Percentiles rank a stretch among this genome's conserved stretches.
Conservation (phyloP, 2,113 vertebrate species). For the Pachypanchax playfairii region DNA sequence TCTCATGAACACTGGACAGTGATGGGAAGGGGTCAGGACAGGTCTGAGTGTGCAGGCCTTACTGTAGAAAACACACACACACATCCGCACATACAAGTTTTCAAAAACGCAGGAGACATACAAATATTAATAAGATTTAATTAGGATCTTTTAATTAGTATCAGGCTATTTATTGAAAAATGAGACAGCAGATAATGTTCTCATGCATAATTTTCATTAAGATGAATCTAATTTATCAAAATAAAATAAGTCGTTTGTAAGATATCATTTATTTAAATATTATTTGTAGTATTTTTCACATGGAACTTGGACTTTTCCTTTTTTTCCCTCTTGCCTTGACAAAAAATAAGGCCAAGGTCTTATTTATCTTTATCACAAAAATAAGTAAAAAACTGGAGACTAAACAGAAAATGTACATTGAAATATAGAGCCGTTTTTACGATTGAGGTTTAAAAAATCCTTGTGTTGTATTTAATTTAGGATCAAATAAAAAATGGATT, state of each 20-base stretch:
- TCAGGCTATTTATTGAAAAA: conserved; percentile 2
- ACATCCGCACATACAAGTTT: conserved; percentile 11
- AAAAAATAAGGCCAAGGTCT: no score
- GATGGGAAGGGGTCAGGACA: conserved; percentile 73
- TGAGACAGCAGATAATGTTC: neutral
- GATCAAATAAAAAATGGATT: no score
- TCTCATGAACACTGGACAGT: conserved; percentile 75
- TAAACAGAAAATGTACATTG: no score
- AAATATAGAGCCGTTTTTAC: no score
- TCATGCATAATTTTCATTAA: conserved; percentile 5
- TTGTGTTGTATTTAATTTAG: no score
- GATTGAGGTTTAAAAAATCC: no score
- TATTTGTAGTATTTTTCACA: no score
- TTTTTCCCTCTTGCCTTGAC: no score
- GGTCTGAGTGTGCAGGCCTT: conserved; percentile 62
- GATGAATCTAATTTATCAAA: neutral
- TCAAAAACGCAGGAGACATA: conserved; percentile 21
- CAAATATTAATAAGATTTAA: conserved; percentile 17
- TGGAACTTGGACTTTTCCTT: neutral
- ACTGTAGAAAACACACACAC: conserved; percentile 65
- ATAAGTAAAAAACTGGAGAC: no score
- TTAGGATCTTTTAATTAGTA: conserved; percentile 18
- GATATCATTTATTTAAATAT: neutral
- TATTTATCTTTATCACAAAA: no score
- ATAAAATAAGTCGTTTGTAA: neutral